These are phyloP conservation scores for Lycaon pictus DNA, from an alignment of 2,113 vertebrate genomes.

Conservation along the genomic window DNA sequence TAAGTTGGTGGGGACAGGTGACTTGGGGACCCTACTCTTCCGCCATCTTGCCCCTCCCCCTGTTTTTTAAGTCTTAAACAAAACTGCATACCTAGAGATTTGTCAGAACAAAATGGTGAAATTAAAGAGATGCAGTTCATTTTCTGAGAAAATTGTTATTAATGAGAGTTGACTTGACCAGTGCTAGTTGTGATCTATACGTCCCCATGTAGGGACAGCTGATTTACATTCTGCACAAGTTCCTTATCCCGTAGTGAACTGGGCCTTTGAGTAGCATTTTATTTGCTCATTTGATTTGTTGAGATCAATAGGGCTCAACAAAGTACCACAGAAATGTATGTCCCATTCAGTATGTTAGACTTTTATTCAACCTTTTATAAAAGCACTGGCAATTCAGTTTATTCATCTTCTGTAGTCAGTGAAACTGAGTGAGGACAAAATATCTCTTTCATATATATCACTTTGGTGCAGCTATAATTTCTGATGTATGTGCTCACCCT, in stretches of 20 bases:
- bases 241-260: background rate
- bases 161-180: background rate
- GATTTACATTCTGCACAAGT: background rate
- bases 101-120: constrained; percentile 13
- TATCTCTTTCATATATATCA: background rate
- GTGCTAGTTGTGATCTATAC: background rate
- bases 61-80: background rate
- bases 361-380: background rate
- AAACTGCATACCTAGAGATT: background rate
- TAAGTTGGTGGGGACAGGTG: too few relatives aligned
- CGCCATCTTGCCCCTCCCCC: too few relatives aligned
- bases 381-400: background rate
- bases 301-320: background rate
- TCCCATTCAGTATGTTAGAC: background rate
- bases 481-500: background rate
- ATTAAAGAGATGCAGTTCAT: constrained; percentile 9
- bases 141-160: constrained; percentile 41
- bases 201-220: background rate
- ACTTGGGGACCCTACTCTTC: too few relatives aligned
- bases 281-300: constrained; percentile 7
- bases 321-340: background rate
- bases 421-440: background rate
- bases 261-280: background rate
- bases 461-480: constrained; percentile 6
- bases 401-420: background rate